A percentile compares a stretch with the other conserved stretches of the same genome.
Evolutionary conservation across 1,140 invertebrate species (phyloP).

Genomic region (Caenorhabditis remanei): DNA sequence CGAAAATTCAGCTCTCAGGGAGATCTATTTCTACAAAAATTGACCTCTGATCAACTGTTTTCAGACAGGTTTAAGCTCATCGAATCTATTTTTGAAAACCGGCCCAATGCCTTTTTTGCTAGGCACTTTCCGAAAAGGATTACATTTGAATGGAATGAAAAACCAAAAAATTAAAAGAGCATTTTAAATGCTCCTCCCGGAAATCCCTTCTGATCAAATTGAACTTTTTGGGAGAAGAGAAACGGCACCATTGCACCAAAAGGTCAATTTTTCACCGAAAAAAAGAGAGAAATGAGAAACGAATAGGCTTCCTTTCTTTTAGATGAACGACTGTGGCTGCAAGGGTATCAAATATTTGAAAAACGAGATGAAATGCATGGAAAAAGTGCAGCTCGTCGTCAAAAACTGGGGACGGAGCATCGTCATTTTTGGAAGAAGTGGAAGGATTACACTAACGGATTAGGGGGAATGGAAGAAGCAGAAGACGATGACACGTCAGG

Average conservation of each 20-base stretch:
- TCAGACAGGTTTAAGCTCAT: too few species aligned
- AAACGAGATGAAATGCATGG: conserved; percentile 16
- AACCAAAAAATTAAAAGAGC: conserved; percentile 9
- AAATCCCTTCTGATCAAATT: conserved; percentile 8
- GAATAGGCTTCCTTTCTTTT: not conserved
- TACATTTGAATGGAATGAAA: not conserved
- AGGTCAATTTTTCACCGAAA: not conserved
- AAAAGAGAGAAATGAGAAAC: not conserved
- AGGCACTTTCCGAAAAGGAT: not conserved
- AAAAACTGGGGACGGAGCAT: not conserved
- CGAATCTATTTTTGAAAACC: too few species aligned
- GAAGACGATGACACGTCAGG: conserved; percentile 54
- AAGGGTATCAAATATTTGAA: not conserved
- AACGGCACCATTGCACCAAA: not conserved
- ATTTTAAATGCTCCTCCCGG: conserved; percentile 2
- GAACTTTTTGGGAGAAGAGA: not conserved
- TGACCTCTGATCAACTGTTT: too few species aligned
- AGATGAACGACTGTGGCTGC: not conserved
- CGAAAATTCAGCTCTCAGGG: too few species aligned
- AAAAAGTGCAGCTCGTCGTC: conserved; percentile 38
- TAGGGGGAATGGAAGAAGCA: conserved; percentile 49
- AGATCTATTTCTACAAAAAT: too few species aligned
- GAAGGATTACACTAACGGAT: conserved; percentile 37
- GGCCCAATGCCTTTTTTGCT: too few species aligned
- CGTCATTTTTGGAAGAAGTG: conserved; percentile 48